Base-by-base conservation (phyloP, 2,113 vertebrate genomes). In the Apodemus speciosus region DNA sequence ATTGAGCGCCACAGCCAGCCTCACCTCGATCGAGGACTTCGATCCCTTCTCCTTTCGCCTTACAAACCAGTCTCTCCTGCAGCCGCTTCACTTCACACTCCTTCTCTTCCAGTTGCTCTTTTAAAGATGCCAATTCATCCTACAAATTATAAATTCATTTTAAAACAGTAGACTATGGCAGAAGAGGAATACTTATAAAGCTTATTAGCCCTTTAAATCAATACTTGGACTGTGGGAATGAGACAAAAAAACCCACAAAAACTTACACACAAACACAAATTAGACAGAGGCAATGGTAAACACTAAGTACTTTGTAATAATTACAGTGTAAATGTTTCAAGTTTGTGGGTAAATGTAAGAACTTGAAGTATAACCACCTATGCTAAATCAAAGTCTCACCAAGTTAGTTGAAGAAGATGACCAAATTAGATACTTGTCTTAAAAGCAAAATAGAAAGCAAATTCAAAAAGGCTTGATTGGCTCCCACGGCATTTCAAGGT, bases 41-140 rank as follows among this genome's bases (percentile, higher is more conserved):
- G 21, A 97, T 62, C 60, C 98, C 97, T 96, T 98, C 98, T 85
- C 98, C 98, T 72, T 98, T 96, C 85, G 97, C 96, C 96, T 98
- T 99, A 97, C 98, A 98, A 92, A 98, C 97, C 38, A 98, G 83
- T 89, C 99, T 99, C 49, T 99, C 99, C 14, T 99, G 99, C n/a
- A 99, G 81, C 58, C 98, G 98, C 96, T 98, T 98, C 77, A 99
- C 98, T 93, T 99, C 99, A 0, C 97, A 97, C 89, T 99, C 99
- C 95, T 98, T 99, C 96, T 98, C 98, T 96, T 99, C 99, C 91
- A 99, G 97, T 92, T 99, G 98, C 93, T 98, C 99, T 98, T 98
- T 99, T 97, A 99, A 97, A 76, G 98, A 95, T 58, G 96, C 94
- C n/a, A 99, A 96, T 88, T 99, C 99, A 90, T 99, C 99, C 99